Evolutionary conservation across 1,140 invertebrate species (phyloP).

Genomic region (Nylanderia fulva): DNA sequence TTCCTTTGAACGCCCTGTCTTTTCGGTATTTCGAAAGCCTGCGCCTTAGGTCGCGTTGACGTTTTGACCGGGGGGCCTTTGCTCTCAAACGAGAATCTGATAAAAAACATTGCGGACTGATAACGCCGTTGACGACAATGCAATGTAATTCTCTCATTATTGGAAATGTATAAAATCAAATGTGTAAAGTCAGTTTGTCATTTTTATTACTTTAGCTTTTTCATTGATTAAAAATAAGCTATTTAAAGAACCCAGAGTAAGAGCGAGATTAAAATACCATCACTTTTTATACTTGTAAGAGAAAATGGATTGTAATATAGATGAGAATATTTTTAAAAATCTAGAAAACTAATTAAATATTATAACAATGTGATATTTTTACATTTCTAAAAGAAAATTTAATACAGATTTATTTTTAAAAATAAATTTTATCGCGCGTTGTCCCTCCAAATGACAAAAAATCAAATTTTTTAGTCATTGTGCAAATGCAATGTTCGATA

Average conservation of each 20-base stretch:
- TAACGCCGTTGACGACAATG: not conserved
- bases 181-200: not conserved
- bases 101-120: not conserved
- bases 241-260: not conserved
- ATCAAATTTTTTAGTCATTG: not conserved
- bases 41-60: not conserved
- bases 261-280: too few relatives aligned
- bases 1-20: constrained; percentile 67
- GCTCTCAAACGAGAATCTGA: constrained; percentile 10
- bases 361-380: too few relatives aligned
- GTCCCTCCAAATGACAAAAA: too few relatives aligned
- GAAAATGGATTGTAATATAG: too few relatives aligned
- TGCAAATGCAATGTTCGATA: not conserved
- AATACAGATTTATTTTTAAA: too few relatives aligned
- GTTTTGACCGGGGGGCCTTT: not conserved
- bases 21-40: constrained; percentile 55
- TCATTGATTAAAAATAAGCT: constrained; percentile 6
- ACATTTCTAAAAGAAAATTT: too few relatives aligned
- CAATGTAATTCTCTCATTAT: not conserved
- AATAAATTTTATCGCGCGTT: too few relatives aligned
- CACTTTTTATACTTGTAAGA: too few relatives aligned
- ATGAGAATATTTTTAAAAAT: too few relatives aligned
- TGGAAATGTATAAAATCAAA: not conserved
- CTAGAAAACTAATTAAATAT: too few relatives aligned
- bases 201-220: not conserved